Evolutionary conservation across 2,113 vertebrate genomes (phyloP).

Genomic region (Larimichthys crocea): DNA sequence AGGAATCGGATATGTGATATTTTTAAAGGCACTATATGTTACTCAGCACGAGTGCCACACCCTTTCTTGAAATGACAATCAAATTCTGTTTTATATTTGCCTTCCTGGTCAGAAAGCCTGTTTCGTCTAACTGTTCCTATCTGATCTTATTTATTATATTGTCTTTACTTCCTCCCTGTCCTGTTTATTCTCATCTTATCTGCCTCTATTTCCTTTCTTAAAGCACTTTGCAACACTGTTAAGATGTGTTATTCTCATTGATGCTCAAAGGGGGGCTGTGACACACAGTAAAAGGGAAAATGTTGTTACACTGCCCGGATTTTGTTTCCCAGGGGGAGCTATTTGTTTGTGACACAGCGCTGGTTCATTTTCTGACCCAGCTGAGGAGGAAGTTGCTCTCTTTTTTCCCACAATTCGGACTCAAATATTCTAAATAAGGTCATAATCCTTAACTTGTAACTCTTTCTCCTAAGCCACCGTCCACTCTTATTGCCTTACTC

Average conservation of each 20-base stretch:
- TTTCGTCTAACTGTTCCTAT: too few relatives aligned
- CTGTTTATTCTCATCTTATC: too few relatives aligned
- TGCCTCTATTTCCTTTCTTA: too few relatives aligned
- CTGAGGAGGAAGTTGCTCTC: constrained; percentile 45
- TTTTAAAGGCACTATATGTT: neutral
- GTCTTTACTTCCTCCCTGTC: too few relatives aligned
- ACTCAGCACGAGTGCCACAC: neutral
- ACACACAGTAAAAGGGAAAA: constrained; percentile 30
- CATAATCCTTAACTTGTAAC: constrained; percentile 35
- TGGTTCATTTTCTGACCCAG: constrained; percentile 38
- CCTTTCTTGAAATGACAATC: neutral
- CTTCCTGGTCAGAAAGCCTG: neutral
- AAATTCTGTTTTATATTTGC: constrained; percentile 11
- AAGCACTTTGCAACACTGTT: too few relatives aligned
- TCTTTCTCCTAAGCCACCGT: neutral
- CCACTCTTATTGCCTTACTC: constrained; percentile 6
- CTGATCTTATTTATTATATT: too few relatives aligned
- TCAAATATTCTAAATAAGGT: constrained; percentile 51
- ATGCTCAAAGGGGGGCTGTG: constrained; percentile 4
- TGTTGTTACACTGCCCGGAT: constrained; percentile 50
- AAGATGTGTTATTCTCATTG: neutral
- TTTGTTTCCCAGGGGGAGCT: constrained; percentile 61
- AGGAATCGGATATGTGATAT: constrained; percentile 14
- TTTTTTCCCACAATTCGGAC: constrained; percentile 69
- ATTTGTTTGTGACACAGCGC: constrained; percentile 60